phyloP scores from a whole-genome alignment of 2,888 invertebrate genomes.

The Steinernema hermaphroditum region DNA sequence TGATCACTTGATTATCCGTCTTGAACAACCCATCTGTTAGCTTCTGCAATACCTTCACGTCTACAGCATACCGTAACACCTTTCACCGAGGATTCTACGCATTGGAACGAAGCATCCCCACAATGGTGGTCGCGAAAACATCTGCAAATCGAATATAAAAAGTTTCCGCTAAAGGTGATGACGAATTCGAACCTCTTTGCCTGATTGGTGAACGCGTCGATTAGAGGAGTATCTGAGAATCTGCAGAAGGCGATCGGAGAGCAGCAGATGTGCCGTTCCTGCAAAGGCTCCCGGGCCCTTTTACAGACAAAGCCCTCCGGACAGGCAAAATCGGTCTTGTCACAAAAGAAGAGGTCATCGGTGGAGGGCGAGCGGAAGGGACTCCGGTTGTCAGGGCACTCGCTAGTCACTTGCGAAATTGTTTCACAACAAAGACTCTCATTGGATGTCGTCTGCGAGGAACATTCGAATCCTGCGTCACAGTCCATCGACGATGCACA shows the following conservation, averaged over 20 bases:
- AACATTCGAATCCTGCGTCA: constrained; percentile 43
- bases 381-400: constrained; percentile 43
- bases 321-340: constrained; percentile 29
- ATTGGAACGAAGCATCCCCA: neutral
- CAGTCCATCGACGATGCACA: constrained; percentile 37
- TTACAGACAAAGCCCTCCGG: constrained; percentile 38
- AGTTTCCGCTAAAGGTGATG: too few species aligned
- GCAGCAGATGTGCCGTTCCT: constrained; percentile 35
- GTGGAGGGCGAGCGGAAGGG: constrained; percentile 28
- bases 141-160: too few species aligned
- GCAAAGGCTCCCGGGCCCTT: neutral
- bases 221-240: constrained; percentile 34
- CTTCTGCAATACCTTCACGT: neutral
- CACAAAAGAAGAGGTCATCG: constrained; percentile 30
- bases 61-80: constrained; percentile 14
- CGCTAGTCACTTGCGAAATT: constrained; percentile 4
- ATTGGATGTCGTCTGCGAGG: constrained; percentile 40
- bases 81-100: neutral
- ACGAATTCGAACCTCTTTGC: constrained; percentile 46
- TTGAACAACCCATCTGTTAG: neutral
- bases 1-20: neutral
- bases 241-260: constrained; percentile 45
- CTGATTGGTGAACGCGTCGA: constrained; percentile 41
- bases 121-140: constrained; percentile 17
- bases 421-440: constrained; percentile 45